Percentiles rank a stretch among this genome's conserved stretches.
Evolutionary conservation across 2,113 vertebrate genomes (phyloP).

Genomic region (Phalacrocorax aristotelis): DNA sequence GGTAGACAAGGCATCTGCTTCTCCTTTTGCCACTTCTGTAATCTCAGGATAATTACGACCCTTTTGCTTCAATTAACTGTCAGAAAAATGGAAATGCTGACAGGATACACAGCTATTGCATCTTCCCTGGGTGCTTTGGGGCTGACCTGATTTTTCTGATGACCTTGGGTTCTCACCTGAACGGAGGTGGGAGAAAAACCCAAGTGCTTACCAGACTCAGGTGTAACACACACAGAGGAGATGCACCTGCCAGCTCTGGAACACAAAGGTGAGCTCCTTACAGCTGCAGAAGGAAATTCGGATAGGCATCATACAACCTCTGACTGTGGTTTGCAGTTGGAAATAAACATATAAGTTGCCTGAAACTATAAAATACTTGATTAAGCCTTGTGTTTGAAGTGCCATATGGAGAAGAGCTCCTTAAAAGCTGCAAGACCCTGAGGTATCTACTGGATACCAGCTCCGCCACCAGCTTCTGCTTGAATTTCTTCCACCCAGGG

Average conservation of each 20-base stretch:
- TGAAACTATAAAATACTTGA: not conserved
- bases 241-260: not conserved
- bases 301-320: accelerated
- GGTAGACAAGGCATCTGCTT: not conserved
- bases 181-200: accelerated
- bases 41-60: not conserved
- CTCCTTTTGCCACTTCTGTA: not conserved
- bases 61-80: not conserved
- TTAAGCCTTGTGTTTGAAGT: not conserved
- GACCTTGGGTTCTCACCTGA: not conserved
- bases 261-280: not conserved
- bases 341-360: not conserved
- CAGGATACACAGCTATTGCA: not conserved
- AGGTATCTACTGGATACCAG: not conserved
- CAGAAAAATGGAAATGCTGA: not conserved
- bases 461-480: not conserved
- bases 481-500: not conserved
- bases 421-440: not conserved
- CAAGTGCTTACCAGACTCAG: not conserved
- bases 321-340: not conserved
- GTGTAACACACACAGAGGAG: accelerated
- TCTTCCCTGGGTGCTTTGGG: not conserved
- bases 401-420: not conserved
- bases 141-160: not conserved
- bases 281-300: not conserved